phyloP scores from a whole-genome alignment of 92 coral and sea anemone genomes.

The Porites cylindrica region DNA sequence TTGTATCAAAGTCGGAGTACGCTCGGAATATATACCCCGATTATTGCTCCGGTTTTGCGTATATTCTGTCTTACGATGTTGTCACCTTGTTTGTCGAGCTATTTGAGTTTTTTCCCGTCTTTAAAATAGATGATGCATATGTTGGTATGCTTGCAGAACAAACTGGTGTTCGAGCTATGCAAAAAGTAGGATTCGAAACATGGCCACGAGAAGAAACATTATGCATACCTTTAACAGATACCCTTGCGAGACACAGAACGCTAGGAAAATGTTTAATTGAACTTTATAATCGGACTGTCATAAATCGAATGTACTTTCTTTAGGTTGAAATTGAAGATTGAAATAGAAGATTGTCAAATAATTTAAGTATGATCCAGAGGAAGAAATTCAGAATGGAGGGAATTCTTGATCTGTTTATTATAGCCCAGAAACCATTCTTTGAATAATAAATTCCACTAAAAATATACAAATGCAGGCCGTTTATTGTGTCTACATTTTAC shows the following conservation, averaged over 20 bases:
- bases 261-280: not conserved
- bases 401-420: too few relatives aligned
- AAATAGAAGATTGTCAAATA: too few relatives aligned
- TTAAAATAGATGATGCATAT: constrained; percentile 11
- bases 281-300: not conserved
- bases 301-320: not conserved
- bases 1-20: not conserved
- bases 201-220: not conserved
- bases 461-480: too few relatives aligned
- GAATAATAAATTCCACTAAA: too few relatives aligned
- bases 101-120: not conserved
- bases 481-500: too few relatives aligned
- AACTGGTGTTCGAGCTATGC: not conserved
- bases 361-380: too few relatives aligned
- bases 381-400: too few relatives aligned
- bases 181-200: not conserved
- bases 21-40: not conserved
- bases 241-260: not conserved
- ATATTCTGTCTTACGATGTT: constrained; percentile 12
- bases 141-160: constrained; percentile 7
- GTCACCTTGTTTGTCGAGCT: constrained; percentile 8
- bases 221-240: not conserved
- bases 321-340: too few relatives aligned
- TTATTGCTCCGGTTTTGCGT: constrained; percentile 10
- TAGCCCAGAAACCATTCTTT: too few relatives aligned